A percentile compares a stretch with the other conserved stretches of the same genome.
Conservation (phyloP, 2,888 invertebrate genomes). For the Eulithis prunata region DNA sequence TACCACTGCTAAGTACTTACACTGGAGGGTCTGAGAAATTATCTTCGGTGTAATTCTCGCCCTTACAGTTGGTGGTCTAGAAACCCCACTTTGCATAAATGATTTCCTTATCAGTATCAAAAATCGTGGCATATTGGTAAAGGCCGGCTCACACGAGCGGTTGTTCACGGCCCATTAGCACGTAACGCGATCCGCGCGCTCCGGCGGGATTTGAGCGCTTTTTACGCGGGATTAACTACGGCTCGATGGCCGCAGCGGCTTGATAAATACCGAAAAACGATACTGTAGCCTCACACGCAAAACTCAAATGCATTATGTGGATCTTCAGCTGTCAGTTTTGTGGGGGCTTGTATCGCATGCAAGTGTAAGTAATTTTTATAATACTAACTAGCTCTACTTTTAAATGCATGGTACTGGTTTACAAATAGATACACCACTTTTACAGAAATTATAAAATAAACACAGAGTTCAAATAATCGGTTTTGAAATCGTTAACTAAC, state of each 20-base stretch:
- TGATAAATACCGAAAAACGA: constrained; percentile 17
- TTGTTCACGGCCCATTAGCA: constrained; percentile 47
- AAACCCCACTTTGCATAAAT: not conserved
- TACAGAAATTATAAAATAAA: too few relatives aligned
- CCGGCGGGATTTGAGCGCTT: constrained; percentile 38
- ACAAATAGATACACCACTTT: too few relatives aligned
- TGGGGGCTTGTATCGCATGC: not conserved
- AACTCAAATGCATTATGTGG: constrained; percentile 13
- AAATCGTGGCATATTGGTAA: constrained; percentile 33
- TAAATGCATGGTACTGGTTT: too few relatives aligned
- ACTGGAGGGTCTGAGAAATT: too few relatives aligned
- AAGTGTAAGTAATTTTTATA: too few relatives aligned
- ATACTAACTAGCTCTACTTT: too few relatives aligned
- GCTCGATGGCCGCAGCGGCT: constrained; percentile 19
- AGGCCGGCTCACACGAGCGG: constrained; percentile 43
- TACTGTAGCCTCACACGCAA: constrained; percentile 18
- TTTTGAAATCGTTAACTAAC: too few relatives aligned
- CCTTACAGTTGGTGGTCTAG: too few relatives aligned
- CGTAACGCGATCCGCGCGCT: constrained; percentile 44
- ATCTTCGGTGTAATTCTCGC: too few relatives aligned
- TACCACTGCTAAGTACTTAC: too few relatives aligned
- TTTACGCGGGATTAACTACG: constrained; percentile 35
- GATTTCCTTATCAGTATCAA: constrained; percentile 15
- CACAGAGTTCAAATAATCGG: too few relatives aligned
- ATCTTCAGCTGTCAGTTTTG: constrained; percentile 7